These are phyloP conservation scores for Eptatretus burgeri DNA, from an alignment of 2,113 vertebrate genomes.

Conservation along the genomic window DNA sequence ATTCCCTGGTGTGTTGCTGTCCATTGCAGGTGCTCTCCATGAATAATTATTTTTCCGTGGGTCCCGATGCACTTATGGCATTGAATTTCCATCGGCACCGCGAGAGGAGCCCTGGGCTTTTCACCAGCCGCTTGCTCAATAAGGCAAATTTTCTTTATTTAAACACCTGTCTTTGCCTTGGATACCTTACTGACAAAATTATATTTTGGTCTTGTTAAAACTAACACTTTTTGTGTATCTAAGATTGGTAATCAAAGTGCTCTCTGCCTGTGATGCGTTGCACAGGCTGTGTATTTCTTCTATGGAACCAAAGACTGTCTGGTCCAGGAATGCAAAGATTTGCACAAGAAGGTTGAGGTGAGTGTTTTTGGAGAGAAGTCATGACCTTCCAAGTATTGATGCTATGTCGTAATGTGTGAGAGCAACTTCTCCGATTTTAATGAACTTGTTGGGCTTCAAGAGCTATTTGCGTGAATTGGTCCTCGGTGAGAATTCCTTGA, in stretches of 20 bases:
- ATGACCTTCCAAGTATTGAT: neutral
- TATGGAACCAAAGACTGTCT: slow-evolving; percentile 97
- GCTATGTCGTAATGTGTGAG: too few species aligned
- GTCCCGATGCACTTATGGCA: slow-evolving; percentile 92
- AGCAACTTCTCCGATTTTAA: too few species aligned
- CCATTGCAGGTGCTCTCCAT: slow-evolving; percentile 34
- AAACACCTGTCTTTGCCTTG: too few species aligned
- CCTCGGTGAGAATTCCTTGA: too few species aligned
- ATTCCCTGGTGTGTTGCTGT: too few species aligned
- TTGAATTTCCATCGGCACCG: slow-evolving; percentile 79
- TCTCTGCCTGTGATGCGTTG: too few species aligned
- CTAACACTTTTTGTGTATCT: too few species aligned
- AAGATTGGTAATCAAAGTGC: too few species aligned
- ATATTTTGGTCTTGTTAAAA: too few species aligned
- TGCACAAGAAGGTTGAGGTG: slow-evolving; percentile 95
- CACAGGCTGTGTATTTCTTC: slow-evolving; percentile 71
- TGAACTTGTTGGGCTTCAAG: too few species aligned
- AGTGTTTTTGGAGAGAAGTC: slow-evolving; percentile 8
- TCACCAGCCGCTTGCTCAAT: slow-evolving; percentile 91
- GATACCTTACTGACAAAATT: too few species aligned
- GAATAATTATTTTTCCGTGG: slow-evolving; percentile 97
- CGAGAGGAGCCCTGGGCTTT: slow-evolving; percentile 71
- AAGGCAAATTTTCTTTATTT: slow-evolving; percentile 28
- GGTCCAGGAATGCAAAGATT: slow-evolving; percentile 86
- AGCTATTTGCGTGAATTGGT: too few species aligned